Conservation (phyloP, 2,113 vertebrate species). For the Narcine bancroftii region DNA sequence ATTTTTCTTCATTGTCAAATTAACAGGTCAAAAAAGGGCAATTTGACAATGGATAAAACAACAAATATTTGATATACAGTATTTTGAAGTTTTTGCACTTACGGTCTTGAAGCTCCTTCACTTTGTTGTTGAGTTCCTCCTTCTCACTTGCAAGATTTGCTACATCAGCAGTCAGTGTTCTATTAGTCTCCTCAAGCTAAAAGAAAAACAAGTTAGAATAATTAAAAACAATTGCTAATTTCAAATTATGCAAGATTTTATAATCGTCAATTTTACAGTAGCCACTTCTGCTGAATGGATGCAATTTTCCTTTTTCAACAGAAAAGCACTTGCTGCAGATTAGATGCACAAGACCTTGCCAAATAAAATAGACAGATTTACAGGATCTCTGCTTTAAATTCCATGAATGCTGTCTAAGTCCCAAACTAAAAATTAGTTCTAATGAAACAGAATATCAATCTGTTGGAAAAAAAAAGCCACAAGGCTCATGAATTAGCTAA, state of each 20-base stretch:
- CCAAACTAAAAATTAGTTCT: too few relatives aligned
- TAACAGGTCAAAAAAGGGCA: not conserved
- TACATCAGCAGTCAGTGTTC: conserved; percentile 86
- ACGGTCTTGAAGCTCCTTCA: conserved; percentile 81
- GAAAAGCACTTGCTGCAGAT: not conserved
- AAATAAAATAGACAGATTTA: not conserved
- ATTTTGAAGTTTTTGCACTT: conserved; percentile 45
- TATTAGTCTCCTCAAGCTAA: conserved; percentile 92
- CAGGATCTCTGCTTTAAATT: not conserved
- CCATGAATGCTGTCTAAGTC: too few relatives aligned
- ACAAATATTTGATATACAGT: not conserved
- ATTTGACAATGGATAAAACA: not conserved
- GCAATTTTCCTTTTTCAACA: not conserved
- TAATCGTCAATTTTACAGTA: not conserved
- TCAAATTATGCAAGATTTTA: too few relatives aligned
- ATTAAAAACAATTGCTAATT: conserved; percentile 7
- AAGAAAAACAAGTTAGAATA: conserved; percentile 25
- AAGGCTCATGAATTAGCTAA: not conserved
- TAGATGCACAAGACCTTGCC: not conserved
- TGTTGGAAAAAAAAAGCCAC: not conserved
- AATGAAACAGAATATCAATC: not conserved
- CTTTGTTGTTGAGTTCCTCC: conserved; percentile 91
- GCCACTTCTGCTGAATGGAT: not conserved
- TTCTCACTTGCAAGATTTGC: conserved; percentile 95
- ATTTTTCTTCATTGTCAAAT: not conserved